Percentiles rank a stretch among this genome's conserved stretches.
Evolutionary conservation across 2,888 invertebrate genomes (phyloP).

Genomic region (Dicranocentrus wangi): DNA sequence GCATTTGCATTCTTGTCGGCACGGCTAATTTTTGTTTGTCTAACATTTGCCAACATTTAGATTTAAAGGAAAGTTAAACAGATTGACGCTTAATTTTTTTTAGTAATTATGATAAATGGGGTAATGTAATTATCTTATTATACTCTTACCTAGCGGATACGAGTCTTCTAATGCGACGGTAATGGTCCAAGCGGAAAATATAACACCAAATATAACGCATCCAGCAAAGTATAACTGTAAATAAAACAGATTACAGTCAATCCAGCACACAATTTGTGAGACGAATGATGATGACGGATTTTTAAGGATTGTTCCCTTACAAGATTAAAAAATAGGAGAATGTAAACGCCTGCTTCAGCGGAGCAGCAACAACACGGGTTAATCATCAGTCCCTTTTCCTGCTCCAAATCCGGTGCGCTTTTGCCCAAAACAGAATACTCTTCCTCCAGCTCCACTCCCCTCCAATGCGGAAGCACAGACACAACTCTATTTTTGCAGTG

Average conservation of each 20-base stretch:
- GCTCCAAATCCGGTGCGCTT: slow-evolving; percentile 32
- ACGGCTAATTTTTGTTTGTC: too few species aligned
- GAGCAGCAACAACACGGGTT: slow-evolving; percentile 72
- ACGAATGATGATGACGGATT: not conserved
- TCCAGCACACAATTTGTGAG: not conserved
- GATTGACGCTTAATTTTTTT: too few species aligned
- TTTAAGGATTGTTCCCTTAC: slow-evolving; percentile 40
- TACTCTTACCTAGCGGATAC: slow-evolving; percentile 67
- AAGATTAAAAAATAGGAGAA: slow-evolving; percentile 72
- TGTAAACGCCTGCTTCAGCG: slow-evolving; percentile 71
- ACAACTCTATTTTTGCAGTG: too few species aligned
- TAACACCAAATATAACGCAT: slow-evolving; percentile 69
- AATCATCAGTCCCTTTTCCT: slow-evolving; percentile 64
- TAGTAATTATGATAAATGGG: too few species aligned
- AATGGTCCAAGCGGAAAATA: slow-evolving; percentile 71
- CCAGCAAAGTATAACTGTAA: slow-evolving; percentile 70
- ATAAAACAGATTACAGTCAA: not conserved
- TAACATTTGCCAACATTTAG: too few species aligned
- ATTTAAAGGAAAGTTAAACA: too few species aligned
- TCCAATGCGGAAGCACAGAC: too few species aligned
- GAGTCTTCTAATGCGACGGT: slow-evolving; percentile 69
- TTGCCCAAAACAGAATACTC: too few species aligned
- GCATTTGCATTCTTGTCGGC: too few species aligned
- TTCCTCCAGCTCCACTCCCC: too few species aligned
- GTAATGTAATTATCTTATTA: too few species aligned